Base-by-base conservation (phyloP, 2,113 vertebrate species). In the Menidia beryllina region DNA sequence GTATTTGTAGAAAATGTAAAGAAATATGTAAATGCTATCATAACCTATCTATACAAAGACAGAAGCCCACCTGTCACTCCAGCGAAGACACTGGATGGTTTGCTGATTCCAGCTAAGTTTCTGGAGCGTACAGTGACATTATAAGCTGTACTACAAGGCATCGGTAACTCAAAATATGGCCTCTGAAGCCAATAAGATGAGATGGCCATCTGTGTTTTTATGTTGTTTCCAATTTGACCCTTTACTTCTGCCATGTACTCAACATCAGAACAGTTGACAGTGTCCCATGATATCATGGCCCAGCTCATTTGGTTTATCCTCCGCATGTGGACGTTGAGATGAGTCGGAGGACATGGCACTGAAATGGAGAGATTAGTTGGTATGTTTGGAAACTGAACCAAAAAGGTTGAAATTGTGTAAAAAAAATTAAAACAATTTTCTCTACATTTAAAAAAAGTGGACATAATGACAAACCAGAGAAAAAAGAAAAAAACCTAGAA, bases 261-360 rank as follows among this genome's bases (percentile, higher is more conserved):
- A 0, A 89, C 85, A 0, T 34, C 39, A 3, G 88, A 30, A 73
- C 94, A 94, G 20, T 61, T 10, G 34, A 92, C 87, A 0, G 6
- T 39, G 34, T 45, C 69, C 92, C 94, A 94, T 26, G 62, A 82
- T 17, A 70, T 75, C 71, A 67, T 88, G 52, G 85, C 75, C 72
- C 92, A 88, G 66, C 90, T 73, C 10, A 10, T 3, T 1, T 65
- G 26, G 13, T 13, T 79, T 13, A 91, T 87, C 26, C 30, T 63
- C 66, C 73, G 89, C 43, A 86, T 80, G 6, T 39, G 64, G 27
- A 92, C 63, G 0, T 45, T 58, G 20, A 90, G 13, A 24, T 0
- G 41, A 52, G 51, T 65, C 7, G 94, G 94, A 26, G 94, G 65
- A 20, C 94, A 94, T 0, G 94, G 94, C 26, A 76, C 94, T 94